A percentile compares a stretch with the other conserved stretches of the same genome.
phyloP scores from a whole-genome alignment of 2,797 vertebrate species.

The Bradypus variegatus region DNA sequence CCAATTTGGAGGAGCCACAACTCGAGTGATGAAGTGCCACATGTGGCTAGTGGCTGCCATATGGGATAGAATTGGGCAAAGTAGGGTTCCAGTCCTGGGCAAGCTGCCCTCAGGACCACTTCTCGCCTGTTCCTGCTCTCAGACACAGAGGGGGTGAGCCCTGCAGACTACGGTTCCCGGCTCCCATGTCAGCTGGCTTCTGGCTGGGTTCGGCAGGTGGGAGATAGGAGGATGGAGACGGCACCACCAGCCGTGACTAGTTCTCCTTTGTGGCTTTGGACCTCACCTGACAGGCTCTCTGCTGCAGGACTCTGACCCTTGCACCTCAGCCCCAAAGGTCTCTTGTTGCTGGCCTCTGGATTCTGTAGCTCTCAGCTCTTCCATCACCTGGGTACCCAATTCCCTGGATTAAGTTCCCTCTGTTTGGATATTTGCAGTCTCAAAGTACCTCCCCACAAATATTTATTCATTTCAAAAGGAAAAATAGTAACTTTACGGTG shows the following conservation, averaged over 20 bases:
- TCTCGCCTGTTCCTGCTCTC: no score
- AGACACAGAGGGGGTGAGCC: neutral
- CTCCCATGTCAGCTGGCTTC: neutral
- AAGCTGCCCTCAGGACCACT: neutral
- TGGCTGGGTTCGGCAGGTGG: neutral
- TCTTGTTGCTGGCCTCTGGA: neutral
- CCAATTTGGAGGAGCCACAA: neutral
- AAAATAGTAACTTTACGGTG: neutral
- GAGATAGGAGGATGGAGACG: neutral
- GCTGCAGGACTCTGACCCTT: neutral
- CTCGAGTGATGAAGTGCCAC: neutral
- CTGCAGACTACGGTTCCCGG: neutral
- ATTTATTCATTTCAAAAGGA: neutral
- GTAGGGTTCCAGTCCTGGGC: fast-evolving
- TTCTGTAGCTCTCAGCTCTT: neutral
- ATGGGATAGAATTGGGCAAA: neutral
- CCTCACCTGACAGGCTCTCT: neutral
- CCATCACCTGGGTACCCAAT: neutral
- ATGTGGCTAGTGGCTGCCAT: neutral
- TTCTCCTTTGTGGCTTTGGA: neutral
- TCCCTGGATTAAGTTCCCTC: neutral
- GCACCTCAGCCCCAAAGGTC: neutral
- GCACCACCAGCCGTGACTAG: neutral
- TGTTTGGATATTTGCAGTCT: neutral
- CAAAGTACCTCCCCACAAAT: neutral